Percentiles rank a stretch among this genome's conserved stretches.
These are phyloP conservation scores for Thereva unica DNA, from an alignment of 2,888 invertebrate species.

Conservation along the genomic window DNA sequence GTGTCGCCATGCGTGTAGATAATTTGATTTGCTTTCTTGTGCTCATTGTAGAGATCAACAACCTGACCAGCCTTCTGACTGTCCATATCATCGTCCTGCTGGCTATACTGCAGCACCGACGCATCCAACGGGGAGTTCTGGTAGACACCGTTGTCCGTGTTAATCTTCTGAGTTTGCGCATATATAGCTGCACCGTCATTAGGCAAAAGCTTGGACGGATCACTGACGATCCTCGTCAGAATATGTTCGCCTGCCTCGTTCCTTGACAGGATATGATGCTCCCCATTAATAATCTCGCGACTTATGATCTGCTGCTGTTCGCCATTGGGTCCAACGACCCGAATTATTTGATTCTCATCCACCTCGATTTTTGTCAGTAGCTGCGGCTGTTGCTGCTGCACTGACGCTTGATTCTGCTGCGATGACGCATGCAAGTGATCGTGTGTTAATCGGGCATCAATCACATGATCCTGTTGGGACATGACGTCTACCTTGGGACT, in stretches of 20 bases:
- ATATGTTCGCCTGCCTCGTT: slow-evolving; percentile 60
- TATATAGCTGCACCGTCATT: slow-evolving; percentile 56
- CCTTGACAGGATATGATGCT: slow-evolving; percentile 58
- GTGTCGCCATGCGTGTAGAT: slow-evolving; percentile 58
- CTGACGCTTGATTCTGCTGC: slow-evolving; percentile 43
- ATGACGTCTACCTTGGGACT: slow-evolving; percentile 52
- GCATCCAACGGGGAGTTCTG: slow-evolving; percentile 57
- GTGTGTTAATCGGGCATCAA: slow-evolving; percentile 53
- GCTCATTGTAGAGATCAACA: slow-evolving; percentile 56
- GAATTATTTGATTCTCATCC: slow-evolving; percentile 58
- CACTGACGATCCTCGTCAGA: slow-evolving; percentile 57
- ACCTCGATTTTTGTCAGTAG: slow-evolving; percentile 58
- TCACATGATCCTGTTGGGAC: slow-evolving; percentile 52
- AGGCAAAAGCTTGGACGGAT: slow-evolving; percentile 56
- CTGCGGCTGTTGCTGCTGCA: slow-evolving; percentile 46
- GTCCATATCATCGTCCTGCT: slow-evolving; percentile 45
- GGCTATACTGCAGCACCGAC: slow-evolving; percentile 56
- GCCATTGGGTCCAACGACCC: slow-evolving; percentile 58
- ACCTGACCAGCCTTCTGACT: slow-evolving; percentile 44
- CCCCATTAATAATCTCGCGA: slow-evolving; percentile 58
- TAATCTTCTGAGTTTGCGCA: slow-evolving; percentile 56
- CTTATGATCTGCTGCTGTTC: slow-evolving; percentile 59
- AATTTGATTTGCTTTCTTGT: slow-evolving; percentile 57
- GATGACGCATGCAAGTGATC: slow-evolving; percentile 44
- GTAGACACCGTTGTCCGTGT: slow-evolving; percentile 51